phyloP scores from a whole-genome alignment of 2,113 vertebrate genomes.

The Tylochromis polylepis region DNA sequence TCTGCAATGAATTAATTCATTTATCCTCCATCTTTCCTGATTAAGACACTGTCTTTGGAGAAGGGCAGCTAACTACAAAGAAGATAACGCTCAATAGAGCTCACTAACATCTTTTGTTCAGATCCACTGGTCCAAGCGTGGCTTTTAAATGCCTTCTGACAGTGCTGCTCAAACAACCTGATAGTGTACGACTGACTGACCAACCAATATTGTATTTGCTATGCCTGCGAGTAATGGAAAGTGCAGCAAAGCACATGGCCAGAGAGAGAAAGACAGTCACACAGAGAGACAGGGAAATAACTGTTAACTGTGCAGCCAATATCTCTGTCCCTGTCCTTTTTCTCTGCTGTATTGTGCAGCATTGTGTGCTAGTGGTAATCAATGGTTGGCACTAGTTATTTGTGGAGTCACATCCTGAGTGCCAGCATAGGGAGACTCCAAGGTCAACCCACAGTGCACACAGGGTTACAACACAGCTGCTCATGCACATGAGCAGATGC shows the following conservation, averaged over 20 bases:
- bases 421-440: conserved; percentile 53
- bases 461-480: conserved; percentile 36
- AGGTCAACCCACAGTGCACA: conserved; percentile 59
- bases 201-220: conserved; percentile 43
- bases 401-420: conserved; percentile 66
- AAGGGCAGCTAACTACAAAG: neutral
- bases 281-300: conserved; percentile 26
- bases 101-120: neutral
- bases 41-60: neutral
- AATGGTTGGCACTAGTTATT: conserved; percentile 64
- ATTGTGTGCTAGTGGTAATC: conserved; percentile 63
- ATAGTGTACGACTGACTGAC: conserved; percentile 3
- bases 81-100: neutral
- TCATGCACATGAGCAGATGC: conserved; percentile 22
- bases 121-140: neutral
- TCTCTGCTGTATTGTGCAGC: conserved; percentile 31
- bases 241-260: conserved; percentile 39
- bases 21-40: neutral
- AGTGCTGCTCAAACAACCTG: conserved; percentile 18
- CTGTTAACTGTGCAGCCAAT: conserved; percentile 51
- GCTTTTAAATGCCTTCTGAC: conserved; percentile 25
- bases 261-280: conserved; percentile 22
- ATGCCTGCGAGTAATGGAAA: conserved; percentile 66
- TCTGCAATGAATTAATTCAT: neutral
- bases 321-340: conserved; percentile 49